These are phyloP conservation scores for Crypturellus tataupa DNA, from an alignment of 2,797 vertebrate genomes.

Conservation along the genomic window DNA sequence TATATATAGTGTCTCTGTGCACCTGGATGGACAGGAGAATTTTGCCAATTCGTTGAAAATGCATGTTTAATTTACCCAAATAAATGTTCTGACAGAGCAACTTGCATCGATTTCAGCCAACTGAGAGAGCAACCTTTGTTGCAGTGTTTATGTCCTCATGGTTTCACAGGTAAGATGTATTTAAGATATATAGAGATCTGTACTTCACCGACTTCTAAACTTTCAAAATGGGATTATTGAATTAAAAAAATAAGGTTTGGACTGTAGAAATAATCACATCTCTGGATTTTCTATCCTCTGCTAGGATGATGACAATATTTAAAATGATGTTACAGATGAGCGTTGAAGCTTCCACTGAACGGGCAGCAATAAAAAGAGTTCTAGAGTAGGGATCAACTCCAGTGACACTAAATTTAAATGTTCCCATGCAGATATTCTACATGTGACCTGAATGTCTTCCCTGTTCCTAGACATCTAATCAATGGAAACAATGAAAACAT, in stretches of 20 bases:
- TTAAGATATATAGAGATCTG: not conserved
- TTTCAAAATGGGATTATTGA: not conserved
- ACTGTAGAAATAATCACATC: not conserved
- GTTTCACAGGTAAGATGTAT: constrained; percentile 82
- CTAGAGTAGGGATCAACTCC: not conserved
- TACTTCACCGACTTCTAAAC: not conserved
- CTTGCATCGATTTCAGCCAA: constrained; percentile 81
- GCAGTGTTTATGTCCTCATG: constrained; percentile 78
- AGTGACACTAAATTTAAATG: not conserved
- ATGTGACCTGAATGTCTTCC: not conserved
- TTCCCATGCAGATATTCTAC: not conserved
- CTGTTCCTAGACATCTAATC: not conserved
- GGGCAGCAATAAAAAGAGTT: not conserved
- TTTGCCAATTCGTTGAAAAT: constrained; percentile 84
- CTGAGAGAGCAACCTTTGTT: constrained; percentile 71
- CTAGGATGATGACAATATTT: not conserved
- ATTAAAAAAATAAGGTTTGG: not conserved
- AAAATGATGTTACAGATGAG: not conserved
- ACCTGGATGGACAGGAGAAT: constrained; percentile 82
- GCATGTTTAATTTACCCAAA: constrained; percentile 82
- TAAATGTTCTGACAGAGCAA: constrained; percentile 80
- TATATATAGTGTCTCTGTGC: constrained; percentile 82
- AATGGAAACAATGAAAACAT: not conserved
- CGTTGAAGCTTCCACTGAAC: not conserved
- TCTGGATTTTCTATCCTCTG: not conserved